Base-by-base conservation (phyloP, 2,113 vertebrate species). In the Syngnathoides biaculeatus region DNA sequence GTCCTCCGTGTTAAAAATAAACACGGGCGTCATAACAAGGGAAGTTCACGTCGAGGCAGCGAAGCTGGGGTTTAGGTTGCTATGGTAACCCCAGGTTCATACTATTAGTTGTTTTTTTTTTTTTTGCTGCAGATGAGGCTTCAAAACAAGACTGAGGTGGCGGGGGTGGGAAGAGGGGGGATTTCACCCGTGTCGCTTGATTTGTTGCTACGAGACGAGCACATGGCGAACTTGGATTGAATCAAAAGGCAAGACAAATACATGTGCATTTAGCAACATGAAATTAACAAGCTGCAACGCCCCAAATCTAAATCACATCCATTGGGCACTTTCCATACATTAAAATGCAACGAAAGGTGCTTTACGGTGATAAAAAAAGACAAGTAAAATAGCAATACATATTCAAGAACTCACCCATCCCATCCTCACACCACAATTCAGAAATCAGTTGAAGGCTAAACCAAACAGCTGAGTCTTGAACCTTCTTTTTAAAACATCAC, bases 1-100 rank as follows among this genome's bases (percentile, higher is more conserved):
- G 78, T 80, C 78, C 66, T 74, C 59, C 30, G 62, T 5, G 74
- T 62, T 87, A 85, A 85, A 87, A 89, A 89, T 89, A 88, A 83
- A 68, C 40, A 60, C 4, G 10, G 68, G 52, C 71, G 64, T 82
- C 74, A 77, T 76, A 80, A 73, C 61, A 67, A 65, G 74, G 79
- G 69, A 85, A 80, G 75, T 88, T 88, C 85, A 79, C 83, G 77
- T 79, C 72, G 57, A 74, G 75, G 69, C 67, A 85, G 76, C 75
- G 14, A 57, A 78, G 80, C 77, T 80, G 63, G 57, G 80, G 73
- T 85, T 90, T 79, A 64, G 80, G 90, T 92, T 93, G 89, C 90
- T 83, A 92, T 92, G 87, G 90, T 89, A 92, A 92, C 90, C 77
- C 72, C 81, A 87, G 84, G 84, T 89, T 87, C 85, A 71, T 71